Evolutionary conservation across 2,113 vertebrate genomes (phyloP), one percentile per base, ranked within the genome.

Genomic region (Poicephalus gulielmi): DNA sequence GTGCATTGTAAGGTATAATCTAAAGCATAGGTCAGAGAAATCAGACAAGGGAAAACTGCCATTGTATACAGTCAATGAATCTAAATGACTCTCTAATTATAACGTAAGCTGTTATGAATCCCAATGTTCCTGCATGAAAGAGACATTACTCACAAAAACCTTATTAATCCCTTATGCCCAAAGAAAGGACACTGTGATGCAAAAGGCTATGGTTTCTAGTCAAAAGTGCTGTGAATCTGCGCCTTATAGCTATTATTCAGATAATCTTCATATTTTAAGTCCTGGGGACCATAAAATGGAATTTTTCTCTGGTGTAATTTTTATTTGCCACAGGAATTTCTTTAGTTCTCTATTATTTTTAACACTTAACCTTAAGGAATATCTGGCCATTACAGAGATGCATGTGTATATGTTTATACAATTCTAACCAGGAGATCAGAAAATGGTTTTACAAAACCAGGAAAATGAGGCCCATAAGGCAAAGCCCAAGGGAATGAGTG

Each of bases 1-100:
- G 68, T 88, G 16, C 33, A 74, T 63, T 63, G 50, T 77, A 86
- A 86, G n/a, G 70, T 80, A 43, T 64, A 67, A 35, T 69, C 64
- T 47, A 69, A 91, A 92, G 70, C 66, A 41, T 12, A 47, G 90
- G 94, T 95, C 90, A 83, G 64, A 94, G 64, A 88, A 94, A 81
- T 78, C 20, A 81, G 64, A 55, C 17, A 60, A 81, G 55, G 55
- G 46, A 71, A 75, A 92, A 80, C 5, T 67, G 49, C 75, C 92
- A 77, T 69, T 95, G 53, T 71, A 67, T 64, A 43, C 37, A 89
- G 60, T 60, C 75, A 55, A 30, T 90, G 53, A 83, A 90, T 92
- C 84, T 77, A 87, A 81, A 96, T 89, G 28, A 60, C 49, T 81
- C 57, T 83, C 59, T 91, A 94, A 95, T 95, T 94, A 92, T 67